Evolutionary conservation across 2,797 vertebrate species (phyloP).

Genomic region (Phrynocephalus vlangalii): DNA sequence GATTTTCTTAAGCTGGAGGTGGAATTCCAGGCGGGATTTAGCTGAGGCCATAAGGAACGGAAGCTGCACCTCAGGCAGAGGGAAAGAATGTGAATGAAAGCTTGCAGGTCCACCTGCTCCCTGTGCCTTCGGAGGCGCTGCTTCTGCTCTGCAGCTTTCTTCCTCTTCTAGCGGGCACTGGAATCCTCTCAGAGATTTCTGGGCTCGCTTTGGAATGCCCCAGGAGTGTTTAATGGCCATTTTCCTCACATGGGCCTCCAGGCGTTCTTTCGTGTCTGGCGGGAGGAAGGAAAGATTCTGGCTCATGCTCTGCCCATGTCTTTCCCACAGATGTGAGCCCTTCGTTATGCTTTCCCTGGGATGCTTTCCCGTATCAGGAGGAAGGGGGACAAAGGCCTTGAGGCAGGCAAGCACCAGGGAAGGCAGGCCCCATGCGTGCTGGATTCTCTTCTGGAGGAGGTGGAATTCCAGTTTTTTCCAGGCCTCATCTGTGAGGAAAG

Average conservation of each 20-base stretch:
- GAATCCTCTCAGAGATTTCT: neutral
- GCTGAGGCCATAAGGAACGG: too few species aligned
- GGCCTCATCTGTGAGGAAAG: neutral
- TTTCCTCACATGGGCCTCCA: conserved; percentile 1
- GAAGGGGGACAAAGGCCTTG: neutral
- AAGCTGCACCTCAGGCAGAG: too few species aligned
- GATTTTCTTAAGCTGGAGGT: too few species aligned
- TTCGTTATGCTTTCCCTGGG: neutral
- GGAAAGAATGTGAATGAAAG: too few species aligned
- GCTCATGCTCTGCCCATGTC: neutral
- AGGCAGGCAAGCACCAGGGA: neutral
- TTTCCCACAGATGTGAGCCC: too few species aligned
- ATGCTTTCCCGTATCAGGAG: neutral
- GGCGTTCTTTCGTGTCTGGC: neutral
- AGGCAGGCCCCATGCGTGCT: conserved; percentile 5
- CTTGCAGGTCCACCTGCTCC: too few species aligned
- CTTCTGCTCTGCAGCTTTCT: too few species aligned
- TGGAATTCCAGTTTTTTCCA: conserved; percentile 3
- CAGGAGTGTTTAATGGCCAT: neutral
- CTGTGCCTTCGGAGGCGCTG: too few species aligned
- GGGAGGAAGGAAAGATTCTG: neutral
- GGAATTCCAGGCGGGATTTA: too few species aligned
- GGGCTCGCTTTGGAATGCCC: neutral
- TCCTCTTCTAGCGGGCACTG: neutral
- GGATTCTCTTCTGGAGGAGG: conserved; percentile 4